Evolutionary conservation across 2,113 vertebrate species (phyloP), one percentile per base, ranked within the genome.

Genomic region (Trichomycterus rosablanca): DNA sequence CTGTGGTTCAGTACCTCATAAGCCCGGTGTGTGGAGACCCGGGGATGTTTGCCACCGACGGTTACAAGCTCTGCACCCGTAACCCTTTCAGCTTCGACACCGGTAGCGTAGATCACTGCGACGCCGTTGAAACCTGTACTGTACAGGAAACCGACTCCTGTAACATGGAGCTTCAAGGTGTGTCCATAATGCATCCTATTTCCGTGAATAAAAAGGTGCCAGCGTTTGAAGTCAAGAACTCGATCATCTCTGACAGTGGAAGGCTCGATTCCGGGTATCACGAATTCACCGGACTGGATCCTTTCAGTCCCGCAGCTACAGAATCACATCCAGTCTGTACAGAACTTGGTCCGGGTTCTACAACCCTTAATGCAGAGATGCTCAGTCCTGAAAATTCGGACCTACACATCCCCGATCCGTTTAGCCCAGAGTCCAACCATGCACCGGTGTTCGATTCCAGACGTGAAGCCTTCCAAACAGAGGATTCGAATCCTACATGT

Each of bases 211-310:
- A 34, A 5, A 10, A 20, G 7, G 10, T 52, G 20, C 15, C 14
- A 42, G 14, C 4, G 12, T 53, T 43, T 59, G 40, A 55, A 26
- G 35, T 40, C 8, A 49, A 67, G 40, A 42, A 58, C 57, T 22
- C 26, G 2, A 40, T 50, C 39, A 39, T 52, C 39, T 12, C 22
- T 59, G 59, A 67, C 2, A 40, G 40, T 7, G 15, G 54, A 19
- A 63, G 70, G 52, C 42, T 72, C 5, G 70, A 72, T 67, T 72
- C 70, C 8, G 70, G 70, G 12, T 72, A 63, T 37, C 65, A 72
- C 50, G 70, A 70, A 50, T 53, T 58, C 50, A 52, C 28, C 23
- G 56, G 58, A n/a, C 35, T 34, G 8, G 60, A 56, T 23, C 22
- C 26, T 24, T 44, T 63, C 19, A 67, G 59, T 51, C 59, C 22